phyloP scores from a whole-genome alignment of 2,888 invertebrate genomes.

The Rhaphigaster nebulosa region DNA sequence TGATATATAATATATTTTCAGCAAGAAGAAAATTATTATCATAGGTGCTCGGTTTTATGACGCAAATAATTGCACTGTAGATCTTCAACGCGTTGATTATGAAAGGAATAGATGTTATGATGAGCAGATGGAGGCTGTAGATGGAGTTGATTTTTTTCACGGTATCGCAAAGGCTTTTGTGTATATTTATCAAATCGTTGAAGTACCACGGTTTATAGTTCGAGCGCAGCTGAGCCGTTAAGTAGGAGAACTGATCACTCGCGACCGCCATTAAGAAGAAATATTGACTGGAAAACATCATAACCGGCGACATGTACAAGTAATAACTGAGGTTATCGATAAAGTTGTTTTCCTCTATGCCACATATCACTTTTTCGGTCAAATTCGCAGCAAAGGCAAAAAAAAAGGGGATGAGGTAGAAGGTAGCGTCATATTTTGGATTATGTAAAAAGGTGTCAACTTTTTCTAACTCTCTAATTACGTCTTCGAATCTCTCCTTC shows the following conservation, averaged over 20 bases:
- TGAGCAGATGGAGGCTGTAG: background rate
- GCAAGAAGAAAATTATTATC: constrained; percentile 2
- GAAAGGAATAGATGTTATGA: constrained; percentile 16
- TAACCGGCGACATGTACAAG: constrained; percentile 25
- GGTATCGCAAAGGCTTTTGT: constrained; percentile 16
- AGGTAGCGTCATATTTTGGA: constrained; percentile 16
- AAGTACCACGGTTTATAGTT: background rate
- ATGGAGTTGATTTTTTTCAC: constrained; percentile 14
- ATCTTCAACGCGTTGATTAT: constrained; percentile 18
- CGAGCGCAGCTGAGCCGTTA: background rate
- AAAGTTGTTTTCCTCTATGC: background rate
- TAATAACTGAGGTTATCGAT: background rate
- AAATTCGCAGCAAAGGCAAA: background rate
- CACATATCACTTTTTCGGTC: background rate
- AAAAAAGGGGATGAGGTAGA: background rate
- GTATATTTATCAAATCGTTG: background rate
- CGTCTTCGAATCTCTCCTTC: background rate
- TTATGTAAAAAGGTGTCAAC: background rate
- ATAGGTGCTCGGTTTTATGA: background rate
- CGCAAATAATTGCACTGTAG: constrained; percentile 39
- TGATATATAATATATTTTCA: background rate
- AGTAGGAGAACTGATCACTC: background rate
- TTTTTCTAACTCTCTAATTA: constrained; percentile 12
- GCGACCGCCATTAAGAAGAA: constrained; percentile 17
- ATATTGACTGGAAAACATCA: constrained; percentile 23